These are phyloP conservation scores for Entomobrya multifasciata DNA, from an alignment of 2,888 invertebrate species.

Conservation along the genomic window DNA sequence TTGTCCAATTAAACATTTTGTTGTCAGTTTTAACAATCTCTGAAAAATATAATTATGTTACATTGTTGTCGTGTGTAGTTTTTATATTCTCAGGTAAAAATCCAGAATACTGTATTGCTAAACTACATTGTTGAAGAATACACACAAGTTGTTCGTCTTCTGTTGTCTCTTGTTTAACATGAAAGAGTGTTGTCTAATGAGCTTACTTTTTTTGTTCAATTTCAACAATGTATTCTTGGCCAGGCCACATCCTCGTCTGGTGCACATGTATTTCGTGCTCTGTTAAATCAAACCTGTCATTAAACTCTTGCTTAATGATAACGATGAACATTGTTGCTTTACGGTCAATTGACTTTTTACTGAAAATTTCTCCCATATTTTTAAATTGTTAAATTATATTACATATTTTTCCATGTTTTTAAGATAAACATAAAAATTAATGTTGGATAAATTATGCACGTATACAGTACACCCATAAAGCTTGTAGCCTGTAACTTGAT, in stretches of 20 bases:
- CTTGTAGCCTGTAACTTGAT: no score
- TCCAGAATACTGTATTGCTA: no score
- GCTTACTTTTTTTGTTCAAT: no score
- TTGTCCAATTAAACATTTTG: slow-evolving; percentile 9
- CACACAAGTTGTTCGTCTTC: no score
- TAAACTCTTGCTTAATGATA: slow-evolving; percentile 49
- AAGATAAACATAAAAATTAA: no score
- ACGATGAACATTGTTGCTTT: background rate
- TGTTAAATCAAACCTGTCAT: slow-evolving; percentile 46
- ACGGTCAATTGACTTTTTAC: slow-evolving; percentile 19
- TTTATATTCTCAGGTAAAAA: no score
- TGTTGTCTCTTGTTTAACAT: background rate
- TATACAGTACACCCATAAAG: no score
- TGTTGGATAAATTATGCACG: no score
- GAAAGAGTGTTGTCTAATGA: slow-evolving; percentile 8
- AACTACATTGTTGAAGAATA: no score
- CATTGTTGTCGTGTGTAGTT: background rate
- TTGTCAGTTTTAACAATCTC: slow-evolving; percentile 22
- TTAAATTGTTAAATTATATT: no score
- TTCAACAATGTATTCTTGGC: background rate
- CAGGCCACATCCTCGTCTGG: background rate
- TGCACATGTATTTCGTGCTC: background rate
- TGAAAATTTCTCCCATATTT: background rate
- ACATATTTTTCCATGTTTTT: no score
- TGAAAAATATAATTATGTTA: slow-evolving; percentile 3